phyloP scores from a whole-genome alignment of 1,140 invertebrate species.

The Rhyacophila brunnea region DNA sequence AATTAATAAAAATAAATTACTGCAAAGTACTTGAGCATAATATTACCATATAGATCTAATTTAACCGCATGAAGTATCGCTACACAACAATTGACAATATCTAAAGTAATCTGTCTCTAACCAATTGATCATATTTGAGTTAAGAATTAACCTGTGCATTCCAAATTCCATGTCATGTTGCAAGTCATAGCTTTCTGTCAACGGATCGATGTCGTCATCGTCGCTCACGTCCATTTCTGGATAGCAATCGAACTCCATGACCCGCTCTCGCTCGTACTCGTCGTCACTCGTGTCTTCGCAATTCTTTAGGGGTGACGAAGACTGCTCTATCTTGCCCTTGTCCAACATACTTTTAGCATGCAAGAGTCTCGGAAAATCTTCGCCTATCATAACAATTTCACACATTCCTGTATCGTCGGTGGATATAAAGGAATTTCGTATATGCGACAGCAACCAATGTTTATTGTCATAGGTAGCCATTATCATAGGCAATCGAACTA shows the following conservation, averaged over 20 bases:
- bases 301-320: constrained; percentile 53
- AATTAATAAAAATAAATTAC: no score
- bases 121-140: constrained; percentile 2
- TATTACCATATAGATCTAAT: no score
- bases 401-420: constrained; percentile 87
- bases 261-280: constrained; percentile 50
- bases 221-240: constrained; percentile 75
- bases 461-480: constrained; percentile 94
- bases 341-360: constrained; percentile 52
- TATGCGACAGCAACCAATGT: constrained; percentile 89
- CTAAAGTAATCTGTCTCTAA: no score
- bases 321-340: constrained; percentile 40
- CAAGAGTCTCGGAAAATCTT: constrained; percentile 71
- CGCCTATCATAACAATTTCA: constrained; percentile 77
- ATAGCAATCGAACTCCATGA: constrained; percentile 66
- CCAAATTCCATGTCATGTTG: constrained; percentile 73
- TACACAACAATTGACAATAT: no score
- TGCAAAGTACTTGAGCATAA: no score
- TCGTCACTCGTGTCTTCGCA: constrained; percentile 53
- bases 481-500: no score
- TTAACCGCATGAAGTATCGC: no score
- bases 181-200: constrained; percentile 68
- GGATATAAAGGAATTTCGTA: constrained; percentile 91
- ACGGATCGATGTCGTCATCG: constrained; percentile 65
- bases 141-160: constrained; percentile 59